Conservation (phyloP, 35 echinoderm and acorn worm species). For the Hemicentrotus pulcherrimus region DNA sequence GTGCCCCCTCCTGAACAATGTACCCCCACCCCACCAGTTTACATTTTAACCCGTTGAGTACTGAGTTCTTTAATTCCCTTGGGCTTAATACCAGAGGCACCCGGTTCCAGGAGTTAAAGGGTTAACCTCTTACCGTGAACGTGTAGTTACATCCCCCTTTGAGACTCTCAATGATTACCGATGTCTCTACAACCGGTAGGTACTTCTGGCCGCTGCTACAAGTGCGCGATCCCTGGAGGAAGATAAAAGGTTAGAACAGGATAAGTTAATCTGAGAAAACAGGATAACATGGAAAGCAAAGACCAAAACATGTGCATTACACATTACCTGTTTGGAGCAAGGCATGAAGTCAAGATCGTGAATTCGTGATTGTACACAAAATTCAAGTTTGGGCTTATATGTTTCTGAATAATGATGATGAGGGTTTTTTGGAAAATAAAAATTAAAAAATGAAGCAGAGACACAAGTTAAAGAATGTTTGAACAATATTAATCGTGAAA, state of each 20-base stretch:
- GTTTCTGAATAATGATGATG: no score
- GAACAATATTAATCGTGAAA: no score
- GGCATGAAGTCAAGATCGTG: background rate
- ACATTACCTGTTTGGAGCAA: background rate
- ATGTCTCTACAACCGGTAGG: background rate
- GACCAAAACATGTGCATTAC: background rate
- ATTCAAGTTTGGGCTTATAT: no score
- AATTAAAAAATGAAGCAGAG: no score
- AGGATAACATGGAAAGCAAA: background rate
- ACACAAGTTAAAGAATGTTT: no score
- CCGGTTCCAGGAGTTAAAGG: no score
- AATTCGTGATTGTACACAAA: no score
- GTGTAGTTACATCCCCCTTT: constrained; percentile 35
- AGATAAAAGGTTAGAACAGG: background rate
- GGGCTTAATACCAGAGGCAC: no score
- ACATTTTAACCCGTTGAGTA: background rate
- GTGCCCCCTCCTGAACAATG: no score
- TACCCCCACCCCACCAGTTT: background rate
- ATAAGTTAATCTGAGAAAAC: background rate
- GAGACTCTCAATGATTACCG: background rate
- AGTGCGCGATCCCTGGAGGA: background rate
- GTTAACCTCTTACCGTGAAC: background rate
- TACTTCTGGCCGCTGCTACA: background rate
- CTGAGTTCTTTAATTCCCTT: no score
- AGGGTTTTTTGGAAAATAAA: no score